Conservation (phyloP, 1,140 invertebrate genomes). For the Drosophila yakuba region DNA sequence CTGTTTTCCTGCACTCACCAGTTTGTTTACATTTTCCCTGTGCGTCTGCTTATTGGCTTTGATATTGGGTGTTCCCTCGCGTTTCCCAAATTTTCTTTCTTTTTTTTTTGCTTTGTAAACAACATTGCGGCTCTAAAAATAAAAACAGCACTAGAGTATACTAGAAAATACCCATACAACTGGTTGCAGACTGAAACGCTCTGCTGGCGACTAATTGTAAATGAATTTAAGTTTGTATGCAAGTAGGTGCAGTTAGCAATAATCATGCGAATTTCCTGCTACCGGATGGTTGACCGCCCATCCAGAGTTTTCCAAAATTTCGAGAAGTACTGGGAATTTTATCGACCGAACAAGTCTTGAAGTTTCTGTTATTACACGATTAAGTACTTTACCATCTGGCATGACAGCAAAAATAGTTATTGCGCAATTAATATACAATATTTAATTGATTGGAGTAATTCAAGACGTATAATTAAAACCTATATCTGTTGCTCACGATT, state of each 20-base stretch:
- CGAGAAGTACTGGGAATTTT: neutral
- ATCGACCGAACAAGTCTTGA: too few relatives aligned
- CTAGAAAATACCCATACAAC: slow-evolving; percentile 9
- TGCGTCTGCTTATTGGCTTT: slow-evolving; percentile 38
- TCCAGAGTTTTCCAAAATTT: neutral
- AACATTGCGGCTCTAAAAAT: slow-evolving; percentile 45
- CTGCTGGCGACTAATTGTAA: slow-evolving; percentile 36
- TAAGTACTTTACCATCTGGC: too few relatives aligned
- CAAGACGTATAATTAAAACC: too few relatives aligned
- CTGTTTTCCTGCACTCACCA: slow-evolving; percentile 39
- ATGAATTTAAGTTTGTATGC: slow-evolving; percentile 32
- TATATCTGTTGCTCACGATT: too few relatives aligned
- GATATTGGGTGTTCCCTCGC: slow-evolving; percentile 25
- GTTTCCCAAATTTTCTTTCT: slow-evolving; percentile 30
- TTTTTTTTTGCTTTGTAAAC: slow-evolving; percentile 26
- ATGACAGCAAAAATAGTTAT: neutral
- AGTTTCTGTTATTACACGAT: too few relatives aligned
- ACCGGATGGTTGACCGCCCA: slow-evolving; percentile 1
- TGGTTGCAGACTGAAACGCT: slow-evolving; percentile 22
- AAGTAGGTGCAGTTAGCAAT: slow-evolving; percentile 28
- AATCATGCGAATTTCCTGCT: slow-evolving; percentile 68
- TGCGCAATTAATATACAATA: neutral
- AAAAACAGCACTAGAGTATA: slow-evolving; percentile 23
- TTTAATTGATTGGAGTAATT: too few relatives aligned
- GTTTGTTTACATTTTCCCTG: slow-evolving; percentile 55